These are phyloP conservation scores for Lamprotornis superbus DNA, from an alignment of 2,113 vertebrate species.

Conservation along the genomic window DNA sequence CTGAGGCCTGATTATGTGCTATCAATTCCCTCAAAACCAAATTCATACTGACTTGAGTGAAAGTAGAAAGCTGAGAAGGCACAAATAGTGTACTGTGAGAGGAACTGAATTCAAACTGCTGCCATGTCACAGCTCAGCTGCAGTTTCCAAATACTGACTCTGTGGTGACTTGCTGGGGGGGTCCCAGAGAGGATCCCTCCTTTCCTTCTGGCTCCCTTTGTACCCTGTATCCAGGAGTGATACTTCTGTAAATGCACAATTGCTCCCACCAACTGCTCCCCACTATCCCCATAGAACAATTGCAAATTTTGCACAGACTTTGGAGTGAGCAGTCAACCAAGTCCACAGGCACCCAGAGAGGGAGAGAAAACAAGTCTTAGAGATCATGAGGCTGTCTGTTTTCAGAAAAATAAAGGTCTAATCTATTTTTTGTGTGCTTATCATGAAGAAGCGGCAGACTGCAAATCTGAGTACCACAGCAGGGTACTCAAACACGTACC, in stretches of 20 bases:
- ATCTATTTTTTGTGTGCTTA: neutral
- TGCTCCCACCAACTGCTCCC: neutral
- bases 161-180: neutral
- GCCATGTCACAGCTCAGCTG: neutral
- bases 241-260: rapidly evolving
- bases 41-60: rapidly evolving
- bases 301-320: neutral
- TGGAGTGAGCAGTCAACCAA: neutral
- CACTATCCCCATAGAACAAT: neutral
- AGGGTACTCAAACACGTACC: neutral
- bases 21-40: neutral
- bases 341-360: neutral
- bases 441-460: neutral
- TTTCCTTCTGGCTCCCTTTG: neutral
- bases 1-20: neutral
- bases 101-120: neutral
- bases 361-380: neutral
- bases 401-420: neutral
- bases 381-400: neutral
- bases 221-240: neutral
- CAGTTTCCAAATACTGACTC: neutral
- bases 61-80: neutral
- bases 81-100: neutral
- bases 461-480: neutral
- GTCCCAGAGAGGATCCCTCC: neutral